Conservation (phyloP, 2,888 invertebrate species). For the Tipula helvola region DNA sequence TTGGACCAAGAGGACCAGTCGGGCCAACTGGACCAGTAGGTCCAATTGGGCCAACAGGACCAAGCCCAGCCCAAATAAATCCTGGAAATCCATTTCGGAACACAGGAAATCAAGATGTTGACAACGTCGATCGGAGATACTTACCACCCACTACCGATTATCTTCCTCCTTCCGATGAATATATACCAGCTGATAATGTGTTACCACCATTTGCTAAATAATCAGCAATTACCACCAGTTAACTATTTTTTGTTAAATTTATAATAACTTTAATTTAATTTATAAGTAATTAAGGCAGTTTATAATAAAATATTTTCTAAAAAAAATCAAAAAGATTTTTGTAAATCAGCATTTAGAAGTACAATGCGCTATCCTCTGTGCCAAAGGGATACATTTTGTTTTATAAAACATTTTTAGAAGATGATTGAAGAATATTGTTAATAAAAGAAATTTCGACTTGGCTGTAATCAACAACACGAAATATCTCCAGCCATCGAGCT, state of each 20-base stretch:
- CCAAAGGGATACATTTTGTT: conserved; percentile 13
- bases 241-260: neutral
- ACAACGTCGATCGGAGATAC: neutral
- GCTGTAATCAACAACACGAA: too few relatives aligned
- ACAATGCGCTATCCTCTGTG: conserved; percentile 14
- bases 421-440: too few relatives aligned
- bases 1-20: neutral
- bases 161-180: neutral
- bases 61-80: neutral
- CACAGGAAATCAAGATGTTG: neutral
- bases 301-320: neutral
- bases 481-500: too few relatives aligned
- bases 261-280: neutral
- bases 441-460: too few relatives aligned
- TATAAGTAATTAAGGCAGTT: neutral
- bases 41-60: neutral
- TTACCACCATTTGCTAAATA: conserved; percentile 4
- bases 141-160: conserved; percentile 8
- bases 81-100: neutral
- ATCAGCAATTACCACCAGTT: neutral
- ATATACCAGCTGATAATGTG: neutral
- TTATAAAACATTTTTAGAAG: too few relatives aligned
- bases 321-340: neutral
- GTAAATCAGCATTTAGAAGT: conserved; percentile 12
- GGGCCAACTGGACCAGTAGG: neutral